These are phyloP conservation scores for Bambusicola thoracicus DNA, from an alignment of 2,113 vertebrate genomes.

Conservation along the genomic window DNA sequence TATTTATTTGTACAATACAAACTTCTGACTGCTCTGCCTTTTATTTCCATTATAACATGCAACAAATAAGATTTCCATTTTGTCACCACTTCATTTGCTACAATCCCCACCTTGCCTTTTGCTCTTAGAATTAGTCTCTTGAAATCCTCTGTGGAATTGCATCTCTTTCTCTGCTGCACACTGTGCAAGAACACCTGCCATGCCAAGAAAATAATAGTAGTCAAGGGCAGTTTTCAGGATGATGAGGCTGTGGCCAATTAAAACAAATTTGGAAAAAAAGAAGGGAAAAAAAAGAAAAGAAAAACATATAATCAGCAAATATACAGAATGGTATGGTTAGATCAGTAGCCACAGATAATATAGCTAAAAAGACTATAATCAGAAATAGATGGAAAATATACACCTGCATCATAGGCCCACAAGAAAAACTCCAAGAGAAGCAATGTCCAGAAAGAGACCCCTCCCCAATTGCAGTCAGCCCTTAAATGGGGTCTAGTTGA, in stretches of 20 bases:
- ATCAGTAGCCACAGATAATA: too few species aligned
- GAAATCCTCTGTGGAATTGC: conserved; percentile 19
- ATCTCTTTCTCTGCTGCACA: conserved; percentile 36
- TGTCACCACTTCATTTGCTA: conserved; percentile 10
- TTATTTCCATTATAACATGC: conserved; percentile 3
- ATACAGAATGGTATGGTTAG: too few species aligned
- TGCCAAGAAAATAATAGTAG: conserved; percentile 42
- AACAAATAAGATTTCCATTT: conserved; percentile 38
- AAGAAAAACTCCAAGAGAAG: too few species aligned
- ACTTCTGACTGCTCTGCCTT: conserved; percentile 17
- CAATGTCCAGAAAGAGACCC: too few species aligned
- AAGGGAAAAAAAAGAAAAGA: neutral
- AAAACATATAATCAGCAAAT: too few species aligned
- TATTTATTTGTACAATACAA: neutral
- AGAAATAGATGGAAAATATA: too few species aligned
- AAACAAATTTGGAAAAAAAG: neutral
- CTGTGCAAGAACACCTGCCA: conserved; percentile 28
- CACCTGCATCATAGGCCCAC: too few species aligned
- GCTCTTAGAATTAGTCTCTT: conserved; percentile 15
- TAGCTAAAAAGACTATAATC: too few species aligned
- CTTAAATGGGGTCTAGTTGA: too few species aligned
- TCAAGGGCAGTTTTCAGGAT: conserved; percentile 44
- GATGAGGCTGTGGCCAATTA: neutral
- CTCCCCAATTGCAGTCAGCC: too few species aligned
- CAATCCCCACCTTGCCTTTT: conserved; percentile 4